Evolutionary conservation across 2,113 vertebrate species (phyloP), one percentile per base, ranked within the genome.

Genomic region (Paraplagusia blochii): DNA sequence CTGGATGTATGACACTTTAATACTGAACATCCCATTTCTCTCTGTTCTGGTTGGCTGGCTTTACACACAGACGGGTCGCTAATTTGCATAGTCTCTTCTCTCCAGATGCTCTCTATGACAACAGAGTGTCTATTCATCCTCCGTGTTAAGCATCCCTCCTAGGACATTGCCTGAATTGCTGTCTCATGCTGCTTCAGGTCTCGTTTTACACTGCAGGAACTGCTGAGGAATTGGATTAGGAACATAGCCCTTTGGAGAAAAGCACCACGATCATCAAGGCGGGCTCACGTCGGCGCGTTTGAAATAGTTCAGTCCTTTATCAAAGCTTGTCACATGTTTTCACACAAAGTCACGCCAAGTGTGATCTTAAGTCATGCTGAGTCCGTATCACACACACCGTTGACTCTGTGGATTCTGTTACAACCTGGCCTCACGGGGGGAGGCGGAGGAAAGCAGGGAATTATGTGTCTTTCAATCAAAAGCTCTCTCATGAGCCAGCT

Each of bases 1-100:
- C 74, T 70, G 71, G 79, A 84, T 66, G 78, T 77, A 69, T 59
- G 67, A 74, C 81, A 84, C 78, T 87, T 85, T 88, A 86, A 88
- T 86, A 76, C 66, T 59, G 63, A 85, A 81, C 86, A 79, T 80
- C 73, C 75, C 49, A 76, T 86, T 84, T 74, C 66, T 43, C 11
- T 7, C 13, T 76, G 75, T 81, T 85, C 77, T 80, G 82, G 72
- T 82, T 71, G 63, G 64, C 61, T 63, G 79, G 66, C 65, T 84
- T 77, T 80, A 80, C 78, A 84, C 74, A 76, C 78, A 76, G 75
- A 86, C 76, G 73, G 72, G 48, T 48, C 66, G 48, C 65, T 73
- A 65, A 82, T 89, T 86, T 85, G 79, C 84, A 88, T 83, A 57
- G 56, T 75, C 79, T 62, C 57, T 76, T 63, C 64, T 69, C 67